Conservation (phyloP, 2,797 vertebrate genomes). For the Phylloscopus collybita region DNA sequence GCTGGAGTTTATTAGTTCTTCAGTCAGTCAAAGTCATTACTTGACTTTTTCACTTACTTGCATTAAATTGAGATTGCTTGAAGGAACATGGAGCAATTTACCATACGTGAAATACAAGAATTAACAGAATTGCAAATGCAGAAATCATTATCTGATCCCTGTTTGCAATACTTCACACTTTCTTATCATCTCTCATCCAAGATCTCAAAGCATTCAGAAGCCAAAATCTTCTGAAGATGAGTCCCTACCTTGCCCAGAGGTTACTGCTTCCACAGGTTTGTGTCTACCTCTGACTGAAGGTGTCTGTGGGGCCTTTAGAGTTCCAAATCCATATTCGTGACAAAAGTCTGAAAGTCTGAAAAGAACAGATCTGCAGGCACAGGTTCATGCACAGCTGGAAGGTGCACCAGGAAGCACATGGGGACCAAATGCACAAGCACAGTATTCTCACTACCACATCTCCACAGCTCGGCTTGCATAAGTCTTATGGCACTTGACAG, state of each 20-base stretch:
- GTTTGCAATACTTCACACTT: background rate
- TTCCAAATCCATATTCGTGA: fast-evolving
- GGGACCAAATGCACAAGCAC: background rate
- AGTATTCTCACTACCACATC: background rate
- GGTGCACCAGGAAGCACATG: background rate
- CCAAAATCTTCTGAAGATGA: background rate
- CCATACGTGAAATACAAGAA: background rate
- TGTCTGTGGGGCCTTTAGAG: background rate
- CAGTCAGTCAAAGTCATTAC: constrained; percentile 26
- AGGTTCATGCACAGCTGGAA: background rate
- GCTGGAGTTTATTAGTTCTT: constrained; percentile 35
- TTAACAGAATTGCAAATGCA: background rate
- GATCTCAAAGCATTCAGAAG: background rate
- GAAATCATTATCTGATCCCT: background rate
- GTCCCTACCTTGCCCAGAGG: background rate
- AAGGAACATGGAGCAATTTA: constrained; percentile 2
- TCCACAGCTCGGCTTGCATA: background rate
- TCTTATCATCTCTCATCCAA: background rate
- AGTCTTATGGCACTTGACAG: background rate
- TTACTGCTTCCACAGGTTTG: background rate
- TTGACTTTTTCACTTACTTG: background rate
- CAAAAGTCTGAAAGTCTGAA: background rate
- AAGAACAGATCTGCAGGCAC: background rate
- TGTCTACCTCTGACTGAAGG: background rate
- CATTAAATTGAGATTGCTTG: constrained; percentile 17